phyloP scores from a whole-genome alignment of 2,113 vertebrate species.

The Sturnus vulgaris region DNA sequence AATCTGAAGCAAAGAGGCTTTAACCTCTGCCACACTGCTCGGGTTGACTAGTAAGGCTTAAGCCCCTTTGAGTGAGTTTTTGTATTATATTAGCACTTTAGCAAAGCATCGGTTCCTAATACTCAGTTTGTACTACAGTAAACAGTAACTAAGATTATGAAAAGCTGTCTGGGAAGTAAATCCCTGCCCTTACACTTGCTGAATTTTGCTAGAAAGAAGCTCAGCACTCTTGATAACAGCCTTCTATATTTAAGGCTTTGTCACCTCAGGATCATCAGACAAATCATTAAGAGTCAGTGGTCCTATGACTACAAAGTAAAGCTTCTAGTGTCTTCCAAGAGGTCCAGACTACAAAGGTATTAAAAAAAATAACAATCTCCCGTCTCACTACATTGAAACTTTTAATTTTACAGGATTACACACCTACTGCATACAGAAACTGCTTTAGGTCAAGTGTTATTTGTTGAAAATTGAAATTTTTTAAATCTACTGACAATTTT shows the following conservation, averaged over 20 bases:
- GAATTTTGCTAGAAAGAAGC: background rate
- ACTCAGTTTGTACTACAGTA: background rate
- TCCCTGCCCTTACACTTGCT: background rate
- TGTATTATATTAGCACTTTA: background rate
- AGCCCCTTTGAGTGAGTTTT: background rate
- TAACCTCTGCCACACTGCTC: background rate
- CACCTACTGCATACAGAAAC: rapidly evolving
- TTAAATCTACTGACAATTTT: background rate
- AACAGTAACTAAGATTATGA: background rate
- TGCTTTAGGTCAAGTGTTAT: background rate
- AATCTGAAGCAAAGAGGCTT: background rate
- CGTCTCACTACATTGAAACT: background rate
- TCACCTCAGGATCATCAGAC: background rate
- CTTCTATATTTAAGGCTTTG: background rate
- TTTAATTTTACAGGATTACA: background rate
- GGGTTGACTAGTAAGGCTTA: background rate
- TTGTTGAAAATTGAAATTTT: background rate
- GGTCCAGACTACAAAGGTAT: background rate
- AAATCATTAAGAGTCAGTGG: background rate
- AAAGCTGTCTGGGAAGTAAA: background rate
- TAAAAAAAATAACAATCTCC: background rate
- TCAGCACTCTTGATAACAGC: rapidly evolving
- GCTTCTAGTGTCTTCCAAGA: rapidly evolving
- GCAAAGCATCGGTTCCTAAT: rapidly evolving
- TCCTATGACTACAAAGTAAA: background rate